Evolutionary conservation across 2,888 invertebrate species (phyloP), one percentile per base, ranked within the genome.

Genomic region (Stratiomys singularior): DNA sequence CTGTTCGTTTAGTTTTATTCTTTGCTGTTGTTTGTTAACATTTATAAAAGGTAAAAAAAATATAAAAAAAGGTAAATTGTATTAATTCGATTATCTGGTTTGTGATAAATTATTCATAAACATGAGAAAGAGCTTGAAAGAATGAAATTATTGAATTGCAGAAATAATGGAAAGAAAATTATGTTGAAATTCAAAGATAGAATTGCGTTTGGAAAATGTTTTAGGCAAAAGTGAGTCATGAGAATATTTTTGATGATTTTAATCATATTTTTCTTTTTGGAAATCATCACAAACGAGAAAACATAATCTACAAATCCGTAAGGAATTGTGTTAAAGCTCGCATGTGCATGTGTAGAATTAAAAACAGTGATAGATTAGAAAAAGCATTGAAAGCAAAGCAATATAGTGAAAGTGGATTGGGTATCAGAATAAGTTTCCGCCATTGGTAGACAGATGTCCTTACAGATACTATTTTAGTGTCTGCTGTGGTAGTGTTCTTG

Each of bases 31-130:
- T n/a, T 13, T 67, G 52, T 52, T 52, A n/a, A 52, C 18, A 52
- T 52, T 52, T 52, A n/a, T 52, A 52, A 52, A n/a, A n/a, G n/a
- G n/a, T n/a, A n/a, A n/a, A n/a, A 52, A 15, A 52, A 18, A 18
- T 52, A 52, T 52, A 52, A 52, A 18, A 52, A 71, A n/a, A 72
- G 58, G 37, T 25, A 58, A 58, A 60, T 60, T n/a, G 11, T 23
- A 60, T 60, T 60, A 60, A 23, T 60, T 56, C 18, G 18, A 60
- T 60, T 74, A 44, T 74, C 37, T 27, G 47, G 58, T 58, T 74
- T 74, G 74, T 74, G 74, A 72, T 72, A 72, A 74, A 74, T 76
- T 25, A 18, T 64, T 76, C 9, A 67, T 44, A 46, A 28, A 28
- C 7, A 28, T 52, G 13, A 52, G 30, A 56, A n/a, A n/a, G n/a